These are phyloP conservation scores for Paedocypris sp. DNA, from an alignment of 2,113 vertebrate species.

Conservation along the genomic window DNA sequence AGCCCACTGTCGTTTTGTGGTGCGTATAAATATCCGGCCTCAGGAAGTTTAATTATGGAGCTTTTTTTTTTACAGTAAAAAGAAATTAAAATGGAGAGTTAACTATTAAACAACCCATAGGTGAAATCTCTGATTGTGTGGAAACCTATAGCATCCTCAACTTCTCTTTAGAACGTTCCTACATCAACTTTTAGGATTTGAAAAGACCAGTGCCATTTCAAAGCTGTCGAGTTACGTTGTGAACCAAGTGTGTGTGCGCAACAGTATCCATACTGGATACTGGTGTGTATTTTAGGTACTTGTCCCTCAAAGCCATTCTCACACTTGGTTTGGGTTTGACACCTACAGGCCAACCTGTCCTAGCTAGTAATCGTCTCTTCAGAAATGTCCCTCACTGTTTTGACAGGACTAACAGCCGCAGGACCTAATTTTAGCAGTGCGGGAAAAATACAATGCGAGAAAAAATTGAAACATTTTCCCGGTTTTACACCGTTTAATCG, in stretches of 20 bases:
- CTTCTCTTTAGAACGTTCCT: neutral
- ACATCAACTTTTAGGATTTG: neutral
- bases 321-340: constrained; percentile 16
- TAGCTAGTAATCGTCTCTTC: constrained; percentile 1
- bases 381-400: constrained; percentile 1
- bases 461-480: neutral
- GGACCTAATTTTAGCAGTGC: constrained; percentile 1
- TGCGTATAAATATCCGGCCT: constrained; percentile 13
- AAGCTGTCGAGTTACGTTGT: neutral
- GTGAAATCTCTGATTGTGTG: neutral
- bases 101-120: neutral
- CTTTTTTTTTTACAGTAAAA: neutral
- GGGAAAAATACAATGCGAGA: neutral
- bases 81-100: neutral
- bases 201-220: neutral
- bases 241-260: neutral
- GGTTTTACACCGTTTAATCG: neutral
- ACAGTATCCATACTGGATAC: neutral
- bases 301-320: neutral
- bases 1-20: neutral
- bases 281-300: constrained; percentile 12
- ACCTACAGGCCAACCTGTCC: constrained; percentile 8
- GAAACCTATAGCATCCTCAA: neutral
- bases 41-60: neutral
- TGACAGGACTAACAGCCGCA: constrained; percentile 3